Conservation (phyloP, 2,888 invertebrate genomes). For the Caenorhabditis macrosperma region DNA sequence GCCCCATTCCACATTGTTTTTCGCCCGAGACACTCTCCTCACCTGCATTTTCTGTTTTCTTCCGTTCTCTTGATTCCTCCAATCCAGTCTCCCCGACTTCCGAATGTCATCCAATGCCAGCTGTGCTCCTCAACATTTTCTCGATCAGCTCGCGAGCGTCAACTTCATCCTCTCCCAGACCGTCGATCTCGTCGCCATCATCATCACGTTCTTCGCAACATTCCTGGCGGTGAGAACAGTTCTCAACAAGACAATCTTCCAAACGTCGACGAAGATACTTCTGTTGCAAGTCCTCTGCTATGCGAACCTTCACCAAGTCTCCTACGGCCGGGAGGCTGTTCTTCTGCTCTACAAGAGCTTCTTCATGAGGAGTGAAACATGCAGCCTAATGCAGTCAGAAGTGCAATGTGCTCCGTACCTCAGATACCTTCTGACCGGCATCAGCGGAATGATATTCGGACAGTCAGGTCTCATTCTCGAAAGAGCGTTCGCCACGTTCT, state of each 20-base stretch:
- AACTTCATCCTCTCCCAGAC: conserved; percentile 23
- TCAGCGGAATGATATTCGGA: conserved; percentile 31
- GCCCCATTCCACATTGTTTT: background rate
- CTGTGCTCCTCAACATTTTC: background rate
- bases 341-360: conserved; percentile 10
- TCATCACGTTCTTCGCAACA: conserved; percentile 14
- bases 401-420: conserved; percentile 6
- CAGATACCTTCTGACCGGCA: background rate
- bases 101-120: background rate
- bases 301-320: conserved; percentile 22
- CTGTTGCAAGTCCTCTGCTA: conserved; percentile 11
- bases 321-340: conserved; percentile 17
- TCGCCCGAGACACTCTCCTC: background rate
- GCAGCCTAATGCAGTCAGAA: conserved; percentile 3
- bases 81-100: background rate
- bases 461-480: conserved; percentile 30
- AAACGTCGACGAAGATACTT: conserved; percentile 24
- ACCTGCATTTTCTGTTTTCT: background rate
- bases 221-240: conserved; percentile 1
- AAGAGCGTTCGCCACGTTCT: conserved; percentile 23
- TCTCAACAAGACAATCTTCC: conserved; percentile 6
- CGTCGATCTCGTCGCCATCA: background rate
- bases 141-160: background rate
- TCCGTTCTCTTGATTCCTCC: background rate
- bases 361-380: background rate